Conservation (phyloP, 2,888 invertebrate species). For the Isoperla grammatica region DNA sequence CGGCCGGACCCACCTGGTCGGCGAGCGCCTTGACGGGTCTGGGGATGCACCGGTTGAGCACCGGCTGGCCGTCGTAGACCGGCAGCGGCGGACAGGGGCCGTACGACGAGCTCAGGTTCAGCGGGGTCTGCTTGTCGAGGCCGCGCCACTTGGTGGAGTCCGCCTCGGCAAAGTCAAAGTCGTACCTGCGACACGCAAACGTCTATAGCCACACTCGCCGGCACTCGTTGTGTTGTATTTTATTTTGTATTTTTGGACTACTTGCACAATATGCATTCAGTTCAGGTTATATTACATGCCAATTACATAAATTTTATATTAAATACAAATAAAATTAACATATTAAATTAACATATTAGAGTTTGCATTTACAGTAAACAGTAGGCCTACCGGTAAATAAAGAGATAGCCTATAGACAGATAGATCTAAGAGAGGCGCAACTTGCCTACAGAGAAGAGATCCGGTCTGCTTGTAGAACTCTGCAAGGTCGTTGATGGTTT, state of each 20-base stretch:
- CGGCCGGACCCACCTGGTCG: slow-evolving; percentile 10
- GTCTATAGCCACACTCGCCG: too few species aligned
- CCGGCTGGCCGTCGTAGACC: slow-evolving; percentile 66
- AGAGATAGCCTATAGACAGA: not conserved
- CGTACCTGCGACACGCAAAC: slow-evolving; percentile 41
- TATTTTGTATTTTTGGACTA: too few species aligned
- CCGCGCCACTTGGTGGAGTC: not conserved
- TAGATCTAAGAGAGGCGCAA: not conserved
- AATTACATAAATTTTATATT: too few species aligned
- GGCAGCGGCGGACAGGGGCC: slow-evolving; percentile 79
- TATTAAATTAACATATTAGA: too few species aligned
- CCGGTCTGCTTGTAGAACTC: slow-evolving; percentile 66
- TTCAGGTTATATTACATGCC: too few species aligned
- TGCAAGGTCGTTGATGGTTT: slow-evolving; percentile 60
- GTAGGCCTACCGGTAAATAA: slow-evolving; percentile 6
- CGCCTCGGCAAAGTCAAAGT: slow-evolving; percentile 40
- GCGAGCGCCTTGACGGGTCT: slow-evolving; percentile 49
- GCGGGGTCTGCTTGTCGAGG: slow-evolving; percentile 11
- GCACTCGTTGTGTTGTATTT: too few species aligned
- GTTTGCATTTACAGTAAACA: too few species aligned
- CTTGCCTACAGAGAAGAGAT: slow-evolving; percentile 66
- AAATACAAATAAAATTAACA: too few species aligned
- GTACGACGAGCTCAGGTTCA: slow-evolving; percentile 41
- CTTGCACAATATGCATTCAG: too few species aligned
- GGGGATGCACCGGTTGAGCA: slow-evolving; percentile 86